A percentile compares a stretch with the other conserved stretches of the same genome.
Conservation (phyloP, 2,113 vertebrate genomes). For the Pterophyllum scalare region DNA sequence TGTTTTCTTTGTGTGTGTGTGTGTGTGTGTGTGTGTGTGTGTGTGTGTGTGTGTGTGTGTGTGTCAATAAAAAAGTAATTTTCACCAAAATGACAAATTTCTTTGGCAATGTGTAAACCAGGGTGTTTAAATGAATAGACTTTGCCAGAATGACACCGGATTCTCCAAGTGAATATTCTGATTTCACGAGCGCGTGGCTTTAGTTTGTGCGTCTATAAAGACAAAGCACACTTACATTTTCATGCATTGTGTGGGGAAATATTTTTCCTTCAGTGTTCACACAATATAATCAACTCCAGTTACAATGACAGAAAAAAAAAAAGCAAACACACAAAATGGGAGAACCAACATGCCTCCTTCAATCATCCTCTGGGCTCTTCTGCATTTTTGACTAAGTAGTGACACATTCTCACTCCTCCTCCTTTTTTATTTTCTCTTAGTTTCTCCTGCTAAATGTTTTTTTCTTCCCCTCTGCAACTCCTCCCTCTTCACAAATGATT, state of each 20-base stretch:
- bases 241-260: too few relatives aligned
- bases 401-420: accelerated
- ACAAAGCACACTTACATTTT: too few relatives aligned
- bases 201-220: too few relatives aligned
- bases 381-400: not conserved
- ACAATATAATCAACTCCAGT: too few relatives aligned
- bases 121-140: not conserved
- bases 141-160: not conserved
- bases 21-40: too few relatives aligned
- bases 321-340: not conserved
- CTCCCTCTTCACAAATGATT: not conserved
- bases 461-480: not conserved
- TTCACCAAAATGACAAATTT: too few relatives aligned
- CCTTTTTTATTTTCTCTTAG: not conserved
- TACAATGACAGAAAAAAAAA: too few relatives aligned
- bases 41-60: too few relatives aligned
- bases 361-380: not conserved
- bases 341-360: not conserved
- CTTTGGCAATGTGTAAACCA: not conserved
- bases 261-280: too few relatives aligned
- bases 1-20: not conserved
- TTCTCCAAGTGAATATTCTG: not conserved
- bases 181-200: too few relatives aligned
- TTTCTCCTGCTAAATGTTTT: not conserved
- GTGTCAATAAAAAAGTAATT: not conserved